Evolutionary conservation across 2,888 invertebrate species (phyloP).

Genomic region (Polydrusus pterygomalis): DNA sequence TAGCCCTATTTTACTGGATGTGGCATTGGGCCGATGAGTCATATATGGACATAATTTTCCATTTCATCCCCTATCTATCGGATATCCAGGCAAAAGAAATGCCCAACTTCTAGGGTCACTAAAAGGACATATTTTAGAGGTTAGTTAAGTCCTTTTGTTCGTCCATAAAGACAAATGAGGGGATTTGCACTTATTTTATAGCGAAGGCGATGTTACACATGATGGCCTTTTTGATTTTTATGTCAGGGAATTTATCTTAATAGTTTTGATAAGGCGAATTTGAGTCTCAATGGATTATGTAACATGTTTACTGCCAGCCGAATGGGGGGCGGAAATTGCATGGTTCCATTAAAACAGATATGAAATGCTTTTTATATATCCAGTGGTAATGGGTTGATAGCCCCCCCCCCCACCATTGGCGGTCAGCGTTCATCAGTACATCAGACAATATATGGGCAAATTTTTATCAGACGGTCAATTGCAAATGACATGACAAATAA

Average conservation of each 20-base stretch:
- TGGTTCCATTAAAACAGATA: too few relatives aligned
- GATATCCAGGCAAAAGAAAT: conserved; percentile 62
- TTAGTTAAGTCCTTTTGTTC: conserved; percentile 70
- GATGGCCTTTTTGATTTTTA: conserved; percentile 49
- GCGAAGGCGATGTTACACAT: conserved; percentile 62
- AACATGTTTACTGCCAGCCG: too few relatives aligned
- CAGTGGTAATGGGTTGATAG: too few relatives aligned
- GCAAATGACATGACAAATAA: too few relatives aligned
- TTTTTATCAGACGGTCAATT: too few relatives aligned
- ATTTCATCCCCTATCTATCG: conserved; percentile 64
- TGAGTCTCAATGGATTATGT: too few relatives aligned
- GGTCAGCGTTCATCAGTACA: too few relatives aligned
- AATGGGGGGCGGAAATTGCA: too few relatives aligned
- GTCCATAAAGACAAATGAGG: conserved; percentile 71
- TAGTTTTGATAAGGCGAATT: conserved; percentile 2
- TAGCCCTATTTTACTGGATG: neutral
- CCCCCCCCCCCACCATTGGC: too few relatives aligned
- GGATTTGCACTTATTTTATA: conserved; percentile 70
- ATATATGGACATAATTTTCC: conserved; percentile 57
- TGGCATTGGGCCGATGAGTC: conserved; percentile 55
- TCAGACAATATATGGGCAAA: too few relatives aligned
- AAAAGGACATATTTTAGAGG: conserved; percentile 60
- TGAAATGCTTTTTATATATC: too few relatives aligned
- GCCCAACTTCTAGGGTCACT: conserved; percentile 57
- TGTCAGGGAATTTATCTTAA: conserved; percentile 45